Base-by-base conservation (phyloP, 2,888 invertebrate genomes). In the Macrosiphum euphorbiae region DNA sequence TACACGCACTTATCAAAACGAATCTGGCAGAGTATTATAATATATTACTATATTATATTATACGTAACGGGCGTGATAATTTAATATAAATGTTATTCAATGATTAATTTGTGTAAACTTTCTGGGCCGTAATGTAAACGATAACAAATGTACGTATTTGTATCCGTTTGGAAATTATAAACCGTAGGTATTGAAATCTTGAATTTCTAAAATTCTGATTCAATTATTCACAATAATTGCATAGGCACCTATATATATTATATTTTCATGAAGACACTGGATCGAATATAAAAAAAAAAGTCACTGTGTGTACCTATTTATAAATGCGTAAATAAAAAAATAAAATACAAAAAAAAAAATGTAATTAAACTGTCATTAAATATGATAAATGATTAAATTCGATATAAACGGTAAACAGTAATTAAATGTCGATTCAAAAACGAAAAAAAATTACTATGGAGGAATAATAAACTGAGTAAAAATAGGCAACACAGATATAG, bases 351-450 rank as follows among this genome's bases (percentile, higher is more conserved):
- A 55, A n/a, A 47, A 55, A n/a, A 89, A 41, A 89, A 90, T n/a
- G 91, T 50, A 91, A 86, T 86, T 86, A 86, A 91, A 86, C 85
- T 58, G 86, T 86, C 91, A n/a, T 91, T 86, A 86, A 58, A 86
- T 47, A 91, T 47, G 55, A 91, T 91, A 85, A 91, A 91, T 91
- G 58, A 91, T 91, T 58, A 44, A 44, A 55, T 58, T 85, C 85
- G 28, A 85, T 91, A 58, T 1, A 24, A 44, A 91, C 28, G 90
- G 89, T 41, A 88, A 84, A 55, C 44, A 44, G 58, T 91, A 86
- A 91, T 91, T 91, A 85, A 58, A 91, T 91, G 86, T 91, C 85
- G 58, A 91, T 91, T 91, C 8, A n/a, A 47, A 86, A 90, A 84
- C 10, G 26, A 26, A 13, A 35, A 78, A 35, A 90, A 67, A 67